Conservation (phyloP, 2,797 vertebrate genomes). For the Falco concolor region DNA sequence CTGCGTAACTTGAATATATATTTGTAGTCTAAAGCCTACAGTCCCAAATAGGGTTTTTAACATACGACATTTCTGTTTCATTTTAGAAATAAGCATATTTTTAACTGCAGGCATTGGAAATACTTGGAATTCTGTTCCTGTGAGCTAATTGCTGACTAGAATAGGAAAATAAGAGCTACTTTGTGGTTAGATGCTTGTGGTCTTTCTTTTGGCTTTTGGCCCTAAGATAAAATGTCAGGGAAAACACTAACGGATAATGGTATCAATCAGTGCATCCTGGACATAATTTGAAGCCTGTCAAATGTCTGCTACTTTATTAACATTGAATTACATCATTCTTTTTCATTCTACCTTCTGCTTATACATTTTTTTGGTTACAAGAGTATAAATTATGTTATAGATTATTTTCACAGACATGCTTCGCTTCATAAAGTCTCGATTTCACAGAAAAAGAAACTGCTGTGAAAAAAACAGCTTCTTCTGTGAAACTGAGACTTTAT, state of each 20-base stretch:
- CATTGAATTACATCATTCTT: conserved; percentile 9
- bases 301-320: conserved; percentile 41
- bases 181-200: conserved; percentile 56
- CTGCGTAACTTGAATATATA: neutral
- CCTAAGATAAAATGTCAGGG: conserved; percentile 46
- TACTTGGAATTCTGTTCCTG: conserved; percentile 62
- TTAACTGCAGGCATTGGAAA: conserved; percentile 48
- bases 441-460: conserved; percentile 23
- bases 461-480: neutral
- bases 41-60: neutral
- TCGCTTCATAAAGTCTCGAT: conserved; percentile 29
- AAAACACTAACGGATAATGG: neutral
- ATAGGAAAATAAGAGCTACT: conserved; percentile 58
- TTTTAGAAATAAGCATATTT: conserved; percentile 53
- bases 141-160: conserved; percentile 55
- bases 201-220: conserved; percentile 55
- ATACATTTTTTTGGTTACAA: neutral
- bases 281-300: conserved; percentile 42
- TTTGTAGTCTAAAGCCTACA: neutral
- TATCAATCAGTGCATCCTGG: neutral
- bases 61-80: conserved; percentile 16
- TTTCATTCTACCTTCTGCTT: neutral
- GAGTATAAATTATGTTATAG: conserved; percentile 31
- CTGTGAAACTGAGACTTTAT: conserved; percentile 29
- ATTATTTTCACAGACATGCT: conserved; percentile 48